These are phyloP conservation scores for Teleogryllus occipitalis DNA, from an alignment of 1,140 invertebrate genomes.

Conservation along the genomic window DNA sequence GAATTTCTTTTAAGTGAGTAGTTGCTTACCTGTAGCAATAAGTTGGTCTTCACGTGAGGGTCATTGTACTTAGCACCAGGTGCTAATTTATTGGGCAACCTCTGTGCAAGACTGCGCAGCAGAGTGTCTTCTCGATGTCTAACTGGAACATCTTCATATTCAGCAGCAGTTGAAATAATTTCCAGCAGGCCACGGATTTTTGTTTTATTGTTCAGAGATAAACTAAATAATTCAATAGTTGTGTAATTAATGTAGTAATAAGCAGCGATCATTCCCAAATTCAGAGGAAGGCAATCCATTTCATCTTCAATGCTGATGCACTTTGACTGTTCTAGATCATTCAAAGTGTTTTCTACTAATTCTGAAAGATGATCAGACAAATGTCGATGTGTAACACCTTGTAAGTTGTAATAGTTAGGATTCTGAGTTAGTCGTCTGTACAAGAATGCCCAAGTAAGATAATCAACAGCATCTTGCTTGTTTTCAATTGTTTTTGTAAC, in stretches of 20 bases:
- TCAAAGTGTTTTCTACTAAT: conserved; percentile 91
- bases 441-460: conserved; percentile 98
- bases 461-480: conserved; percentile 99
- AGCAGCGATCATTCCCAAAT: conserved; percentile 99
- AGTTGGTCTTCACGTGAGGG: conserved; percentile 95
- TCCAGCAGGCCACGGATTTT: conserved; percentile 95
- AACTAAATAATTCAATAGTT: conserved; percentile 95
- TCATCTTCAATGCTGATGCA: conserved; percentile 98
- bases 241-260: conserved; percentile 99
- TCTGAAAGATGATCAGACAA: conserved; percentile 98
- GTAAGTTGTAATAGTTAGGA: conserved; percentile 98
- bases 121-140: conserved; percentile 91
- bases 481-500: conserved; percentile 99
- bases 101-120: conserved; percentile 66
- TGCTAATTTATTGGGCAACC: conserved; percentile 70
- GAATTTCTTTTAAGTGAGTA: too few relatives aligned
- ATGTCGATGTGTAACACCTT: conserved; percentile 93
- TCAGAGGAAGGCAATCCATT: conserved; percentile 91
- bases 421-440: conserved; percentile 90
- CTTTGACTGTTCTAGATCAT: conserved; percentile 94
- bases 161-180: conserved; percentile 95
- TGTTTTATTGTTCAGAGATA: conserved; percentile 94
- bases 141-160: conserved; percentile 92
- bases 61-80: conserved; percentile 52
- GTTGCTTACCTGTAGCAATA: conserved; percentile 69